Evolutionary conservation across 1,140 invertebrate genomes (phyloP), one percentile per base, ranked within the genome.

Genomic region (Halesus radiatus): DNA sequence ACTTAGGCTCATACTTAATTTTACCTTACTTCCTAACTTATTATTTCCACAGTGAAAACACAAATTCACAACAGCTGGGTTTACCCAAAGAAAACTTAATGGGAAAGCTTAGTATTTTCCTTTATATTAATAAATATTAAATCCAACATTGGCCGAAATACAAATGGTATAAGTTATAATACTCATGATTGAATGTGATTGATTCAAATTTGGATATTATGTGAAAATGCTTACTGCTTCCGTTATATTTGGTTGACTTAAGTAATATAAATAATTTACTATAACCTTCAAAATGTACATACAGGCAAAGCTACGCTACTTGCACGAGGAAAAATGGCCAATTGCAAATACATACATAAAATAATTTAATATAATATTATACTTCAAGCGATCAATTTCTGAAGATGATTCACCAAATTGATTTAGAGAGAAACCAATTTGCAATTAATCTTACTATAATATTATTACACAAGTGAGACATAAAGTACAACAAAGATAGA

Each of bases 401-500:
- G 62, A 60, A 72, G 32, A 74, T 29, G 52, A 26, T 53, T 74
- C 52, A 29, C 70, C 54, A 56, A 74, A 74, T 78, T 76, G 78
- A 80, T 62, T 80, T 74, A 62, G 52, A 77, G 68, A 82, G 74
- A 79, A 82, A 82, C 77, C 74, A 79, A 79, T 75, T 79, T 80
- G 81, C 78, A 82, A 79, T 79, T 72, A 73, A 82, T 70, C 78
- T 79, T 77, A 82, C 74, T 58, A 76, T 81, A 66, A 56, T 78
- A 78, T 68, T 73, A 79, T 79, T 82, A 78, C 77, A 79, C 77
- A 79, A 79, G 77, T 73, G 81, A 79, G 79, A 83, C 81, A 82
- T 80, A 82, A 82, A 82, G 78, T 82, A 82, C 81, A 82, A 82
- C 81, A 82, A 80, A 82, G 78, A 82, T 80, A 82, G 81, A 82